Base-by-base conservation (phyloP, 2,113 vertebrate genomes). In the Cisticola juncidis region DNA sequence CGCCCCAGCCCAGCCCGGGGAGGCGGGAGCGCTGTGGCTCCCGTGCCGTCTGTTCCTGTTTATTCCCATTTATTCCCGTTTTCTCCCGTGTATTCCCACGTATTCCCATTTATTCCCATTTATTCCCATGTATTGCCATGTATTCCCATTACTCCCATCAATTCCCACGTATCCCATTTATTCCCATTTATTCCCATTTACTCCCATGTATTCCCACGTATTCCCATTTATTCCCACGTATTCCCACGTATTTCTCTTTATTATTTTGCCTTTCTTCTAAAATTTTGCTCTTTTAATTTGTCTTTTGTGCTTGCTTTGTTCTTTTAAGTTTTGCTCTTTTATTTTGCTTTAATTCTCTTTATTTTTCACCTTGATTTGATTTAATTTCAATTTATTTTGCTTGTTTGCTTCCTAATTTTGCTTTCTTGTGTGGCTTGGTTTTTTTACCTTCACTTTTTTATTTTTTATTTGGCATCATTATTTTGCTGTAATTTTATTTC, bases 141-240 rank as follows among this genome's bases (percentile, higher is more conserved):
- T 36, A 36, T 25, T 23, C 13, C 33, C 9, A 15, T 14, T 22
- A 56, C 35, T 29, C 66, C n/a, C 12, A 16, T 50, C 6, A 15
- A 21, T 44, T 9, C 31, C 9, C 5, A 3, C 12, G 0, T 57
- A 21, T 44, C 10, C 57, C n/a, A 4, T 35, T 11, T 35, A 36
- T 24, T 22, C 12, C 56, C 9, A 26, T 19, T 2, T 19, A 38
- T 61, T 57, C 56, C 33, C 9, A 15, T n/a, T 14, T 22, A 56
- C 35, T 29, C 66, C n/a, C 12, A 16, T 50, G 9, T 21, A 21
- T 44, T 9, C 31, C 9, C 5, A 3, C 12, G 0, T 57, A 21
- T 44, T 15, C 38, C 51, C 1, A 4, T 44, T 1, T 11, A 6
- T 42, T 12, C 18, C 40, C 40, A 12, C 21, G 2, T 36, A 8